Percentiles rank a stretch among this genome's conserved stretches.
phyloP scores from a whole-genome alignment of 2,888 invertebrate genomes.

The Stenurella melanura region DNA sequence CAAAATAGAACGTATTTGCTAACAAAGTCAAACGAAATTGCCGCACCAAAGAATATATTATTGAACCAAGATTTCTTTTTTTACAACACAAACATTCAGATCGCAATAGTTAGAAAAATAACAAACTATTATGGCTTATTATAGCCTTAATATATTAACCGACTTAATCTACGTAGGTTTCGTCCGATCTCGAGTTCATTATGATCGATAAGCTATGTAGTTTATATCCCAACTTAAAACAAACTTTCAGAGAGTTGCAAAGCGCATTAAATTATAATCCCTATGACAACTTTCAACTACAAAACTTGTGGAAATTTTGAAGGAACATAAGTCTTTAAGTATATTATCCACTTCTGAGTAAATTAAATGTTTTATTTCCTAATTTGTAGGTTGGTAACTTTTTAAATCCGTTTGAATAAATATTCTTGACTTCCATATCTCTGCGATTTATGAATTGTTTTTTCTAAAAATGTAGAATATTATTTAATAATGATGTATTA shows the following conservation, averaged over 20 bases:
- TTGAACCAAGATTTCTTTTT: too few relatives aligned
- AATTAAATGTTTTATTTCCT: conserved; percentile 27
- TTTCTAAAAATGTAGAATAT: too few relatives aligned
- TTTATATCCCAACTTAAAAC: conserved; percentile 28
- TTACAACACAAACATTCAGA: too few relatives aligned
- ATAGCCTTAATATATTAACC: too few relatives aligned
- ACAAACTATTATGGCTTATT: too few relatives aligned
- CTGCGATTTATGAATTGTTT: too few relatives aligned
- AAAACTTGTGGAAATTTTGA: conserved; percentile 7
- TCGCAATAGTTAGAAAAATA: neutral
- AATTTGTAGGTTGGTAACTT: neutral
- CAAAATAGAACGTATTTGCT: too few relatives aligned
- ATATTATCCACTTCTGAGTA: conserved; percentile 10
- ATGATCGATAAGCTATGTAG: conserved; percentile 21
- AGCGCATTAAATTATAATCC: conserved; percentile 31
- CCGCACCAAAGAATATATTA: too few relatives aligned
- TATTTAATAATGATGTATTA: too few relatives aligned
- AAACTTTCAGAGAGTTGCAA: conserved; percentile 18
- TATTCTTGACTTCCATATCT: too few relatives aligned
- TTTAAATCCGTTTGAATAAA: neutral
- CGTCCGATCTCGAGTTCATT: neutral
- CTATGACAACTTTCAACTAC: conserved; percentile 22
- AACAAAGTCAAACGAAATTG: too few relatives aligned
- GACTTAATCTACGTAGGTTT: neutral
- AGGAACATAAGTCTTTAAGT: conserved; percentile 26